Base-by-base conservation (phyloP, 2,888 invertebrate species). In the Tipula helvola region DNA sequence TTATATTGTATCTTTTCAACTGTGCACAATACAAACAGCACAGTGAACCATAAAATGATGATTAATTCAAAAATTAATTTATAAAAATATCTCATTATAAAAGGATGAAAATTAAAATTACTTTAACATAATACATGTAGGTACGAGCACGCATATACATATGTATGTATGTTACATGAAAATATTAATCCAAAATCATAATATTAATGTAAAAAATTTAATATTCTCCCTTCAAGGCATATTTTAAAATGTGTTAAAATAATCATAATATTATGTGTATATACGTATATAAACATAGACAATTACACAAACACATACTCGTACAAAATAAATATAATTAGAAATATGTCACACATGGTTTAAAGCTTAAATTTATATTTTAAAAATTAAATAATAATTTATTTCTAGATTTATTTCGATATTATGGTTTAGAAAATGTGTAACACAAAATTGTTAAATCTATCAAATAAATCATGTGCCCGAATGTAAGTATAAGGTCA, bases 31-130 rank as follows among this genome's bases (percentile, higher is more conserved):
- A 28, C 28, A 71, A 71, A 71, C 71, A 71, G 71, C 71, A 71
- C 71, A 71, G 71, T 71, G 71, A 71, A 71, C 71, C 71, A 71
- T 71, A 71, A 71, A 71, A 71, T 71, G 28, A 71, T 71, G 71
- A 71, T 71, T 71, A 71, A 71, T 71, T 71, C 71, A 71, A 71
- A 71, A 71, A 71, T 71, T 71, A 71, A 71, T 71, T 71, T 71
- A 71, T 71, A 12, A 71, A 71, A 71, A 71, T 71, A 71, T 71
- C 71, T 71, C 71, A 71, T 71, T 71, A 71, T 28, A 71, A 71
- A 71, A 71, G 71, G 71, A 71, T 71, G 71, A 71, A 71, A 71
- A 71, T 71, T 71, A 71, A 71, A 71, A 71, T 71, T 71, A 71
- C 71, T 71, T 71, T 71, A 71, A 71, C 71, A 16, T 16, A 52